These are phyloP conservation scores for Platysternon megacephalum DNA, from an alignment of 2,113 vertebrate species.

Conservation along the genomic window DNA sequence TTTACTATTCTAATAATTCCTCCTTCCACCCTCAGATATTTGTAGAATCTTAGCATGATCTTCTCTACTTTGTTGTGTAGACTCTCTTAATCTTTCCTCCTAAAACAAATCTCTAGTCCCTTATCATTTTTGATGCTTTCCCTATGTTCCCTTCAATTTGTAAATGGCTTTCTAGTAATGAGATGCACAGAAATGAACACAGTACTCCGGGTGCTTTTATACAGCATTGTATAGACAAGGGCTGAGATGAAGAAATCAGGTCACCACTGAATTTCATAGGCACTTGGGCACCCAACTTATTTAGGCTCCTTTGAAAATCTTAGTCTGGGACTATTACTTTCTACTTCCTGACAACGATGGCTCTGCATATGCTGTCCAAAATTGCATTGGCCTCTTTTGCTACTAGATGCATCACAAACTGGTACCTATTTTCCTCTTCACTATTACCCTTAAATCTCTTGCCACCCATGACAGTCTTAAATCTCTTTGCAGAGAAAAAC, in stretches of 20 bases:
- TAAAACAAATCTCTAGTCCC: background rate
- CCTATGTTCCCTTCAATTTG: background rate
- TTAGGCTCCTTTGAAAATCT: background rate
- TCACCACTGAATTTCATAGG: background rate
- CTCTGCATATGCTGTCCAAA: background rate
- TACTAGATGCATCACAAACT: background rate
- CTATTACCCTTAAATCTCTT: too few relatives aligned
- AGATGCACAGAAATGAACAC: background rate
- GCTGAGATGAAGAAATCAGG: background rate
- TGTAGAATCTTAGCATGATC: background rate
- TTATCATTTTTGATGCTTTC: background rate
- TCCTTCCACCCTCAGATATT: background rate
- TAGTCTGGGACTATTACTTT: background rate
- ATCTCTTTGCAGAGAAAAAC: too few relatives aligned
- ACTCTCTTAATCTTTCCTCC: background rate
- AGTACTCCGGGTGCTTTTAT: background rate
- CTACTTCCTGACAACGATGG: background rate
- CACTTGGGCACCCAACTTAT: background rate
- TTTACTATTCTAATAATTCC: background rate
- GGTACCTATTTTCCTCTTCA: background rate
- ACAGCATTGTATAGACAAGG: background rate
- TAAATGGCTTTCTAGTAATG: background rate
- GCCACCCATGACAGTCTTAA: too few relatives aligned
- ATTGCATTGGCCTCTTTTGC: background rate
- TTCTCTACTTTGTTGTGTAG: background rate